Base-by-base conservation (phyloP, 1,140 invertebrate species). In the Ceratina calcarata region DNA sequence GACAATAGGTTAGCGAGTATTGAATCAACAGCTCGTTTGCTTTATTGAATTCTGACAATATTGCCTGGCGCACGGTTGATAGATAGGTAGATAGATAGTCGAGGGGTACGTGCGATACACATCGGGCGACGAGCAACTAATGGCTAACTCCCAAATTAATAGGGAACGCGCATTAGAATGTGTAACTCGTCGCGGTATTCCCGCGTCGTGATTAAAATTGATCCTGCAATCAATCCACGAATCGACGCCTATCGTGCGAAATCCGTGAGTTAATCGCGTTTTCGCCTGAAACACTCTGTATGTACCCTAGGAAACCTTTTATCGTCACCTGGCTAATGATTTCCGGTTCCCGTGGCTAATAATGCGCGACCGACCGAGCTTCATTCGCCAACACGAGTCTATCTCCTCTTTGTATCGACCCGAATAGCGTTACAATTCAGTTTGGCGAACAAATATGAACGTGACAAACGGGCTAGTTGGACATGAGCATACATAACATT, bases 41-140 rank as follows among this genome's bases (percentile, higher is more conserved):
- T 79, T 79, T 73, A 79, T 74, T 45, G 62, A 79, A 79, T 79
- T 74, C 78, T 66, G 55, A 79, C 78, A 73, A 79, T 79, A 79
- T 73, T 67, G 70, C 45, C 24, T 45, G 37, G 27, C n/a, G 15
- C 8, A 60, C 49, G 45, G 45, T 79, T 45, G 77, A 79, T 71
- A 57, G 69, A 73, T 79, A 53, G 37, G 10, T 45, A 45, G 55
- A 57, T n/a, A 57, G 55, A 16, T 57, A 18, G 78, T 15, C 22
- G 62, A 10, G 37, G 37, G 37, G 37, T 45, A 1, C 20, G 4
- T 16, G 4, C 70, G 71, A 37, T 55, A 24, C 18, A 15, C 22
- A 10, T 6, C 37, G 37, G 16, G 37, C 51, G 1, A 15, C 45
- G 24, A 32, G 37, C 3, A 61, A 51, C 58, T 57, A 83, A 82